Evolutionary conservation across 2,888 invertebrate species (phyloP).

Genomic region (Scotopteryx bipunctaria): DNA sequence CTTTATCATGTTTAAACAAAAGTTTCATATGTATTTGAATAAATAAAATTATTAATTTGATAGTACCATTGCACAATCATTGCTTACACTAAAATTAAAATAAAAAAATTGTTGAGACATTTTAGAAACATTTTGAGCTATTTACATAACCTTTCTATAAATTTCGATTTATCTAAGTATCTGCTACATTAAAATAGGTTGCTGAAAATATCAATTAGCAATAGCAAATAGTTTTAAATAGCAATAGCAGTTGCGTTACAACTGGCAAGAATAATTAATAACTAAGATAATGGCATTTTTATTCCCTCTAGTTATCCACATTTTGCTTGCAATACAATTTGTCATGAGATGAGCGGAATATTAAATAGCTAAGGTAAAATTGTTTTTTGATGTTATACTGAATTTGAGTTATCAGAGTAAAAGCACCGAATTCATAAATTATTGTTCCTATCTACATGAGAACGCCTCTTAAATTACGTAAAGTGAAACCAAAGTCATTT

Average conservation of each 20-base stretch:
- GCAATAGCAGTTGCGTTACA: slow-evolving; percentile 46
- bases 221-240: slow-evolving; percentile 5
- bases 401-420: no score
- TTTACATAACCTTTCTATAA: slow-evolving; percentile 13
- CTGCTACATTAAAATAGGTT: background rate
- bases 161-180: background rate
- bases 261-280: slow-evolving; percentile 52
- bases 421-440: slow-evolving; percentile 36
- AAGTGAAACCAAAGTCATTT: slow-evolving; percentile 25
- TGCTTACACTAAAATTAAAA: slow-evolving; percentile 16
- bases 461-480: slow-evolving; percentile 30
- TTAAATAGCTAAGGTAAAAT: no score
- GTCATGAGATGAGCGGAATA: background rate
- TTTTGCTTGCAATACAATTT: no score
- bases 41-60: slow-evolving; percentile 18
- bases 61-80: slow-evolving; percentile 30
- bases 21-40: background rate
- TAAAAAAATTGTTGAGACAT: slow-evolving; percentile 12
- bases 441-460: slow-evolving; percentile 31
- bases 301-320: slow-evolving; percentile 26
- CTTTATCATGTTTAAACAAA: background rate
- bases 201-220: no score
- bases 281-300: slow-evolving; percentile 52
- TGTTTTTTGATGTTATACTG: no score
- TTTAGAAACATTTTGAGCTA: slow-evolving; percentile 7